Conservation (phyloP, 2,888 invertebrate species). For the Leptinotarsa juncta region DNA sequence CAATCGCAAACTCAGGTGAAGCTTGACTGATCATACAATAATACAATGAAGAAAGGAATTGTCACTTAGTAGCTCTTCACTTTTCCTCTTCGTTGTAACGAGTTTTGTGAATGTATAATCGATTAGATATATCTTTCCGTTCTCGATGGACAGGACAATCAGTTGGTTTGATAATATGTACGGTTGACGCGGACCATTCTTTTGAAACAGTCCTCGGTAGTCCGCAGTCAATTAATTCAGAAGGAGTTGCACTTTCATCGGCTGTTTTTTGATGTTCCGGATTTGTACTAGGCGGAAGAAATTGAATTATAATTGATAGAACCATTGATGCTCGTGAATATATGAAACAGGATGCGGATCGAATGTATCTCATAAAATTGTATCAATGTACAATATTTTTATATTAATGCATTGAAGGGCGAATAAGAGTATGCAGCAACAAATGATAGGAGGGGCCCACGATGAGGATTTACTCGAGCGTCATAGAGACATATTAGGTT, state of each 20-base stretch:
- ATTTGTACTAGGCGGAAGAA: not conserved
- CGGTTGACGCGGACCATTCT: constrained; percentile 4
- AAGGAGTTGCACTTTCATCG: constrained; percentile 2
- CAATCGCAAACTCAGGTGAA: constrained; percentile 12
- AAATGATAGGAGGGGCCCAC: too few relatives aligned
- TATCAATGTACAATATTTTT: too few relatives aligned
- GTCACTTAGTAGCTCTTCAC: constrained; percentile 10
- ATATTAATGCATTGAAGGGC: too few relatives aligned
- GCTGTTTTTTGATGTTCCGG: too few relatives aligned
- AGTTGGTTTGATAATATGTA: constrained; percentile 11
- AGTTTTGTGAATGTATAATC: constrained; percentile 32
- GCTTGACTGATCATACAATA: constrained; percentile 12
- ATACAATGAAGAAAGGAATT: constrained; percentile 16
- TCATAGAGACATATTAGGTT: too few relatives aligned
- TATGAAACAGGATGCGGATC: not conserved
- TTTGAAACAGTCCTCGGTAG: not conserved
- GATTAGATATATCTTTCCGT: constrained; percentile 28
- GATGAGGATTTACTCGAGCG: too few relatives aligned
- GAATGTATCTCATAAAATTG: too few relatives aligned
- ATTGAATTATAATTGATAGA: not conserved
- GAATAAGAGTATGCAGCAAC: too few relatives aligned
- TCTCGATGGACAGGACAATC: constrained; percentile 15
- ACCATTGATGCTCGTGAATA: not conserved
- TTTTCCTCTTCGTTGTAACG: constrained; percentile 26
- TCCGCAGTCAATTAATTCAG: not conserved